Conservation (phyloP, 2,797 vertebrate species). For the Cyclopterus lumpus region DNA sequence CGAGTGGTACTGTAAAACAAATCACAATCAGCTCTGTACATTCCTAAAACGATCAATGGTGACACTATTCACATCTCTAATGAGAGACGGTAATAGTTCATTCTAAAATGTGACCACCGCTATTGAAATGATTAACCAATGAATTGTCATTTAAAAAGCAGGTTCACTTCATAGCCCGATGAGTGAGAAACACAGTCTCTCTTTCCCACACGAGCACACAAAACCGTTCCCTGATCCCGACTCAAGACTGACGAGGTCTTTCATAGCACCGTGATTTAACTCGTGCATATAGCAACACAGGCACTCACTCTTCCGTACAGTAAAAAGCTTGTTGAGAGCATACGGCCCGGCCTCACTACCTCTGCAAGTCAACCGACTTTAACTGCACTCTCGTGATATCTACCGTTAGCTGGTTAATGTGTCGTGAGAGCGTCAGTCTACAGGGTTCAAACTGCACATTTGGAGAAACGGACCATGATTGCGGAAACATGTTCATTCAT, state of each 20-base stretch:
- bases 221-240: slow-evolving; percentile 83
- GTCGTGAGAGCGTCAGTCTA: slow-evolving; percentile 26
- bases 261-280: slow-evolving; percentile 83
- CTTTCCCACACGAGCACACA: slow-evolving; percentile 21
- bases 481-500: slow-evolving; percentile 35
- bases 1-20: slow-evolving; percentile 21
- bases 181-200: slow-evolving; percentile 46
- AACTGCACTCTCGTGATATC: slow-evolving; percentile 25
- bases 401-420: slow-evolving; percentile 15
- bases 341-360: slow-evolving; percentile 18
- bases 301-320: slow-evolving; percentile 56
- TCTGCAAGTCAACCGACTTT: slow-evolving; percentile 16
- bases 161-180: slow-evolving; percentile 36
- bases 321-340: slow-evolving; percentile 61
- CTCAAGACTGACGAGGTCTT: slow-evolving; percentile 76
- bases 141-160: slow-evolving; percentile 35
- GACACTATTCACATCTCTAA: slow-evolving; percentile 18
- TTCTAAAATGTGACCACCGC: slow-evolving; percentile 51
- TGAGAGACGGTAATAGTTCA: slow-evolving; percentile 20
- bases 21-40: slow-evolving; percentile 28
- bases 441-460: slow-evolving; percentile 20
- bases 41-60: slow-evolving; percentile 27
- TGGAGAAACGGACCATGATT: slow-evolving; percentile 41
- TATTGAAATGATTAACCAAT: slow-evolving; percentile 41
- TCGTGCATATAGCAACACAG: slow-evolving; percentile 63